These are phyloP conservation scores for Pandemis heparana DNA, from an alignment of 2,888 invertebrate species.

Conservation along the genomic window DNA sequence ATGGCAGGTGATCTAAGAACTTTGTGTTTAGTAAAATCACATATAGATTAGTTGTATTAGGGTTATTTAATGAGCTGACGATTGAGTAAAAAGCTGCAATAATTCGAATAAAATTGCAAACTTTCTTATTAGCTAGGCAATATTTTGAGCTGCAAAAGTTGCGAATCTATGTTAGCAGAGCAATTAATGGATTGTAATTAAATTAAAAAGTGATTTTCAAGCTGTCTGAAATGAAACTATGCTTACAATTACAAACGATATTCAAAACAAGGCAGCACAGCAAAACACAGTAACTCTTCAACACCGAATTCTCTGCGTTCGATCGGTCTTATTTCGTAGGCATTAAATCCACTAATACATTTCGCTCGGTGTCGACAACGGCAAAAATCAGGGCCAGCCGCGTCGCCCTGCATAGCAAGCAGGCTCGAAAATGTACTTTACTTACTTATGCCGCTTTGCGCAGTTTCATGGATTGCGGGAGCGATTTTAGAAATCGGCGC, in stretches of 20 bases:
- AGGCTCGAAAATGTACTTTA: conserved; percentile 59
- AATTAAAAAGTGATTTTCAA: background rate
- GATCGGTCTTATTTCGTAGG: conserved; percentile 70
- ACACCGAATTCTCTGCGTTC: conserved; percentile 73
- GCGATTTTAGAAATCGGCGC: conserved; percentile 40
- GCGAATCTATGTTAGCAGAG: too few species aligned
- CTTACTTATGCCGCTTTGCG: conserved; percentile 47
- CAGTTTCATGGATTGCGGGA: conserved; percentile 50
- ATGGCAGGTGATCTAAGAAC: conserved; percentile 26
- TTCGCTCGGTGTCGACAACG: conserved; percentile 77
- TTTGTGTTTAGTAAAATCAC: conserved; percentile 13
- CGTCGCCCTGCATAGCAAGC: conserved; percentile 80
- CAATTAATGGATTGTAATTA: too few species aligned
- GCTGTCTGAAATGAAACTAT: background rate
- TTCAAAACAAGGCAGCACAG: conserved; percentile 40
- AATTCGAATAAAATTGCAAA: background rate
- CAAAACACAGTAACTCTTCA: conserved; percentile 50
- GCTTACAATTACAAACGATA: conserved; percentile 2
- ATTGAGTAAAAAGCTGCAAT: background rate
- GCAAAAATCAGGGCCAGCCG: conserved; percentile 79
- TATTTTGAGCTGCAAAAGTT: too few species aligned
- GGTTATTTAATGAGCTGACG: background rate
- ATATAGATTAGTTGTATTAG: conserved; percentile 14
- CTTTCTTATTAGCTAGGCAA: background rate
- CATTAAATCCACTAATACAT: conserved; percentile 82